Percentiles rank a stretch among this genome's conserved stretches.
Conservation (phyloP, 2,888 invertebrate genomes). For the Xanthia togata region DNA sequence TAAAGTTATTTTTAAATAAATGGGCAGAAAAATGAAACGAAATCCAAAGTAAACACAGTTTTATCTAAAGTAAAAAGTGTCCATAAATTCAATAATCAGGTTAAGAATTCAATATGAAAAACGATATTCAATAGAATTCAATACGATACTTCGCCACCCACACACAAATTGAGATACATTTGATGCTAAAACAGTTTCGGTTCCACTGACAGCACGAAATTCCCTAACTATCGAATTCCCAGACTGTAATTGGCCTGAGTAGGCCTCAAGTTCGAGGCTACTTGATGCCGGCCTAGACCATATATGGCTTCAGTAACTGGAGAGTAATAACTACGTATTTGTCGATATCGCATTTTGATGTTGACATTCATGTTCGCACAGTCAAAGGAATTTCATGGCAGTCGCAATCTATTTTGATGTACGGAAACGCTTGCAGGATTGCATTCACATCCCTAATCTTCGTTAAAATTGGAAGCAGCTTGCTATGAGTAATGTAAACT, state of each 20-base stretch:
- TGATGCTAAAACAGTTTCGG: constrained; percentile 33
- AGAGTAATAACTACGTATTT: constrained; percentile 38
- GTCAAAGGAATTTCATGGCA: constrained; percentile 39
- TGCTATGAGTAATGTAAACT: constrained; percentile 3
- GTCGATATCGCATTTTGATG: constrained; percentile 35
- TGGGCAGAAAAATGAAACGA: neutral
- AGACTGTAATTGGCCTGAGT: constrained; percentile 60
- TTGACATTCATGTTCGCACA: constrained; percentile 52
- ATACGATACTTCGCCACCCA: constrained; percentile 52
- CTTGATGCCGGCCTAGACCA: constrained; percentile 48
- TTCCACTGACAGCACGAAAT: constrained; percentile 45
- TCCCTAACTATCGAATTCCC: constrained; percentile 57
- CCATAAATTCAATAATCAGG: neutral
- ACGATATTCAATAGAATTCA: neutral
- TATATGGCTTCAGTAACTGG: constrained; percentile 59
- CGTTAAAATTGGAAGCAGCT: constrained; percentile 9
- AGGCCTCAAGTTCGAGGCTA: constrained; percentile 68
- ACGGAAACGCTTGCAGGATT: constrained; percentile 31
- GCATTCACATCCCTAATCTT: constrained; percentile 27
- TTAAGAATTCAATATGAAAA: neutral
- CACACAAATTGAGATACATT: constrained; percentile 39
- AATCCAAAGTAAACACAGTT: neutral
- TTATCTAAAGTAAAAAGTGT: neutral
- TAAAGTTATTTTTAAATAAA: neutral
- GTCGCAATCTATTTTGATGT: constrained; percentile 42